Evolutionary conservation across 2,888 invertebrate genomes (phyloP).

Genomic region (Chaitophorus viminalis): DNA sequence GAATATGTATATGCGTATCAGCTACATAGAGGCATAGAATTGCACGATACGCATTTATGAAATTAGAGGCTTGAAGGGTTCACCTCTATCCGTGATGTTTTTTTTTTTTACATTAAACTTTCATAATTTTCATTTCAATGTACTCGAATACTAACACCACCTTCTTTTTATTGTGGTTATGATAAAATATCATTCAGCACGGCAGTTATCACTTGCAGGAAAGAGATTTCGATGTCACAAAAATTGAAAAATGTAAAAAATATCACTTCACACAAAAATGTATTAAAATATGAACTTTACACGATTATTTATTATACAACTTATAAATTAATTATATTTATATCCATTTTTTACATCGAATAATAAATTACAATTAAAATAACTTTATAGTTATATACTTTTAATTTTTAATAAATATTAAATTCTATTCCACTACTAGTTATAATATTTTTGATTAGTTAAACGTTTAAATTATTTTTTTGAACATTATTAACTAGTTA

Average conservation of each 20-base stretch:
- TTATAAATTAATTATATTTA: neutral
- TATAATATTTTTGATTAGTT: no score
- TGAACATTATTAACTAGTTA: no score
- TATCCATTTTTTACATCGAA: neutral
- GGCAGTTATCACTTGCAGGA: neutral
- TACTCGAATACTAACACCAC: neutral
- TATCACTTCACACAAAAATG: neutral
- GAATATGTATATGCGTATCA: neutral
- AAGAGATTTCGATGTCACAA: neutral
- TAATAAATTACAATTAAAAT: neutral
- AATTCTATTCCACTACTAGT: neutral
- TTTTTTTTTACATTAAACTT: neutral
- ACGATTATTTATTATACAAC: neutral
- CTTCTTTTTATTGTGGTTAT: neutral
- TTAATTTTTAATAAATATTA: neutral
- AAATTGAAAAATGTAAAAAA: neutral
- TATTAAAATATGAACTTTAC: neutral
- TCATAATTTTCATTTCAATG: neutral
- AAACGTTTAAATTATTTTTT: neutral
- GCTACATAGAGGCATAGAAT: no score
- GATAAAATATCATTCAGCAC: neutral
- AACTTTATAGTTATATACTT: neutral
- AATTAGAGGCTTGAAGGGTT: neutral
- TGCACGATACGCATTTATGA: neutral
- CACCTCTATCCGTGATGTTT: neutral